Evolutionary conservation across 2,888 invertebrate species (phyloP), one percentile per base, ranked within the genome.

Genomic region (Venusia cambrica): DNA sequence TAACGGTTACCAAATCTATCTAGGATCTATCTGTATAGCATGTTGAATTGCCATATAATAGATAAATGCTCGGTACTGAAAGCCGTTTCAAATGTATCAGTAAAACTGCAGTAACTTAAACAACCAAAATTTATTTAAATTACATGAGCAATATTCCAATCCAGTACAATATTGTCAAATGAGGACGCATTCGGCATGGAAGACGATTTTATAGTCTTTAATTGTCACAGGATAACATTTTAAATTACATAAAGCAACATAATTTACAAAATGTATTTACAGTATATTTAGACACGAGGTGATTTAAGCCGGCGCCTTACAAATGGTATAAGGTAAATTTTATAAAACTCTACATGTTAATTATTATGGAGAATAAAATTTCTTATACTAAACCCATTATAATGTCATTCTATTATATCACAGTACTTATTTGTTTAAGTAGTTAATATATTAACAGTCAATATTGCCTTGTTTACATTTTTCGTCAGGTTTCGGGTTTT

Each of bases 361-460:
- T 34, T 45, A 30, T 16, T n/a, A 42, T 45, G 45, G 45, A 49
- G 31, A 51, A 51, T 61, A 46, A 47, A n/a, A 45, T 35, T 36
- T 48, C 48, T 56, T 49, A 51, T 44, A 38, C 49, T 57, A 57
- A 54, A 45, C 42, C 39, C 38, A 22, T 48, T 45, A 51, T 50
- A 60, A 52, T 63, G 64, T 63, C 64, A 64, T 64, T 64, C 61
- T 57, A 52, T 48, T 55, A 64, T 64, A 64, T 64, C 65, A 64
- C 64, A 64, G 62, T 57, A 61, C 54, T 61, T 61, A 61, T 54
- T 9, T 9, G 10, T 9, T 20, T 5, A 4, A 9, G 8, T 60
- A 16, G 50, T 54, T 54, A 54, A 52, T n/a, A 42, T 52, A 54
- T 54, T 51, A 38, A 63, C 54, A 57, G 54, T 63, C 46, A 31